phyloP scores from a whole-genome alignment of 23 tunicate species.

The Botrylloides violaceus region DNA sequence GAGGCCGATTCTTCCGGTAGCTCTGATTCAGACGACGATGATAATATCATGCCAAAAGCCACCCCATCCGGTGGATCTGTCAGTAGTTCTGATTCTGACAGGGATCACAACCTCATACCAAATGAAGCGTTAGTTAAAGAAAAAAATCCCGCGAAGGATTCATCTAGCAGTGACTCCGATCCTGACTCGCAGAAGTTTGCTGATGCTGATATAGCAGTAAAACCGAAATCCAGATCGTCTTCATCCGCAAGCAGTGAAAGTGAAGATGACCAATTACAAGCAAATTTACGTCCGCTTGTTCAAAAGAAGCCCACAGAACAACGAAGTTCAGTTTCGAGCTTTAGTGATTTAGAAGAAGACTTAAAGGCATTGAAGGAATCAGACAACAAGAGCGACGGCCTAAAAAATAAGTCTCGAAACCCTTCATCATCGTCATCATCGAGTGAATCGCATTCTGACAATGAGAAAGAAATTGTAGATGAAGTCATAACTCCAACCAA shows the following conservation, averaged over 20 bases:
- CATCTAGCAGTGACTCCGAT: conserved; percentile 3
- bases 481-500: too few relatives aligned
- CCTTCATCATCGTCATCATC: conserved; percentile 9
- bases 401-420: conserved; percentile 1
- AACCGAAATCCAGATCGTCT: neutral
- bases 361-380: neutral
- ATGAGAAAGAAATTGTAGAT: neutral
- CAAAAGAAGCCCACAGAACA: neutral
- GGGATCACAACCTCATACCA: too few relatives aligned
- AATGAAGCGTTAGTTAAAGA: too few relatives aligned
- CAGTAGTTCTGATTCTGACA: conserved; percentile 21
- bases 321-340: neutral
- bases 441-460: neutral
- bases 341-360: neutral
- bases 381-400: neutral
- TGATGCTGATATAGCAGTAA: neutral
- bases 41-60: neutral
- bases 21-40: neutral
- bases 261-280: neutral
- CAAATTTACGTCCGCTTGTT: neutral
- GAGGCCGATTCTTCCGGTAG: neutral
- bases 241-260: conserved; percentile 1
- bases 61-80: neutral
- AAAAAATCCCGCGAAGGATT: neutral
- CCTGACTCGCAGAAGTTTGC: neutral